phyloP scores from a whole-genome alignment of 2,797 vertebrate genomes.

The Echiichthys vipera region DNA sequence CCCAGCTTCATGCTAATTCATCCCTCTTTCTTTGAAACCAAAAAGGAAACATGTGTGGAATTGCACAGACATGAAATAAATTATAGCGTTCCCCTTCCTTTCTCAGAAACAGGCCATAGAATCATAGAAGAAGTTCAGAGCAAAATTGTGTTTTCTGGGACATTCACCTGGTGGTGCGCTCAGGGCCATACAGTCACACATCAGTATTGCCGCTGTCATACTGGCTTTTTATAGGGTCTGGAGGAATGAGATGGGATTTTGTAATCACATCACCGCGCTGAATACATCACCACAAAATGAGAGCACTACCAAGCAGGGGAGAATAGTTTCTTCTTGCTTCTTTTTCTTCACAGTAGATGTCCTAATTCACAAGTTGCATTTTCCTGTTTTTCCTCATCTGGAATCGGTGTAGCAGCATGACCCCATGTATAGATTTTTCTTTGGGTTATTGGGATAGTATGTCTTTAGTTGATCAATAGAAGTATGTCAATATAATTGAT shows the following conservation, averaged over 20 bases:
- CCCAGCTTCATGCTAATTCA: constrained; percentile 22
- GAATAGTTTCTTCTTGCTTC: constrained; percentile 29
- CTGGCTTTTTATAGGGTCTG: constrained; percentile 69
- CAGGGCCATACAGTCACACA: constrained; percentile 66
- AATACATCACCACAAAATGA: constrained; percentile 71
- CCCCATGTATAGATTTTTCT: constrained; percentile 11
- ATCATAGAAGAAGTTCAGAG: constrained; percentile 60
- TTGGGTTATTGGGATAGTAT: constrained; percentile 43
- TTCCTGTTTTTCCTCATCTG: constrained; percentile 34
- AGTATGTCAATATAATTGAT: constrained; percentile 56
- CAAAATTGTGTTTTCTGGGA: constrained; percentile 66
- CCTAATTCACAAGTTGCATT: constrained; percentile 53
- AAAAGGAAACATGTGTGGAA: constrained; percentile 52
- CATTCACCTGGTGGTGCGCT: constrained; percentile 68
- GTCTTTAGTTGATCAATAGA: constrained; percentile 55
- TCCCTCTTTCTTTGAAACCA: constrained; percentile 33
- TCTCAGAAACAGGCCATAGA: constrained; percentile 63
- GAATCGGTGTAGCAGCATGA: constrained; percentile 9
- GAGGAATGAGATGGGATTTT: constrained; percentile 69
- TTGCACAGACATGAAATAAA: constrained; percentile 48
- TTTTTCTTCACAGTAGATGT: constrained; percentile 31
- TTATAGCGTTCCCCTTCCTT: constrained; percentile 21
- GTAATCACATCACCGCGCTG: constrained; percentile 71
- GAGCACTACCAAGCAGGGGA: constrained; percentile 45
- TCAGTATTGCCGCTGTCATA: constrained; percentile 56